phyloP scores from a whole-genome alignment of 2,797 vertebrate species.

The Emys orbicularis region DNA sequence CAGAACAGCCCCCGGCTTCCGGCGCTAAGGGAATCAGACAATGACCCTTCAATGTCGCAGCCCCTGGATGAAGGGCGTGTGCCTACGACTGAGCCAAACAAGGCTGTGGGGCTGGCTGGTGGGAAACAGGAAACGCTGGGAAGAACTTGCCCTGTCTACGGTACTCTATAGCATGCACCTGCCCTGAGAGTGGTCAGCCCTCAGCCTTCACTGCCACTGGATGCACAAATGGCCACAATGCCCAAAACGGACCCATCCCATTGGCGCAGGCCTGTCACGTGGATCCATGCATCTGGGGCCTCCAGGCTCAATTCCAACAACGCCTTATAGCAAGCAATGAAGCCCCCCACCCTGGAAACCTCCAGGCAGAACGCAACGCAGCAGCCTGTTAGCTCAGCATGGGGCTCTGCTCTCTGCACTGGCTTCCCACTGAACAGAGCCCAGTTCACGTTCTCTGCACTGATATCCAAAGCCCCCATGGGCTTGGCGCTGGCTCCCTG shows the following conservation, averaged over 20 bases:
- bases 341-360: too few species aligned
- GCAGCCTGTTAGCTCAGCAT: too few species aligned
- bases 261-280: accelerated
- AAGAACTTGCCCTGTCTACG: neutral
- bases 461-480: neutral
- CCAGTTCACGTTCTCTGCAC: neutral
- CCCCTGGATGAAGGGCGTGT: accelerated
- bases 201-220: neutral
- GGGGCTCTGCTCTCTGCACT: too few species aligned
- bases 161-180: accelerated
- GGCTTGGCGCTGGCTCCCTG: too few species aligned
- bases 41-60: neutral
- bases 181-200: neutral
- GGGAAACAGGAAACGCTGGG: neutral
- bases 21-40: neutral
- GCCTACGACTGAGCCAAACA: neutral
- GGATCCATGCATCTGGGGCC: accelerated
- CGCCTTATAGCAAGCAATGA: too few species aligned
- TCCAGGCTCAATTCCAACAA: neutral
- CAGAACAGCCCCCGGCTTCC: neutral
- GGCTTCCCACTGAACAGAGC: neutral
- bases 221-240: neutral
- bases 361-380: too few species aligned
- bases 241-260: neutral
- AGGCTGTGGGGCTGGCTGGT: accelerated